These are phyloP conservation scores for Desoria tigrina DNA, from an alignment of 2,888 invertebrate genomes.

Conservation along the genomic window DNA sequence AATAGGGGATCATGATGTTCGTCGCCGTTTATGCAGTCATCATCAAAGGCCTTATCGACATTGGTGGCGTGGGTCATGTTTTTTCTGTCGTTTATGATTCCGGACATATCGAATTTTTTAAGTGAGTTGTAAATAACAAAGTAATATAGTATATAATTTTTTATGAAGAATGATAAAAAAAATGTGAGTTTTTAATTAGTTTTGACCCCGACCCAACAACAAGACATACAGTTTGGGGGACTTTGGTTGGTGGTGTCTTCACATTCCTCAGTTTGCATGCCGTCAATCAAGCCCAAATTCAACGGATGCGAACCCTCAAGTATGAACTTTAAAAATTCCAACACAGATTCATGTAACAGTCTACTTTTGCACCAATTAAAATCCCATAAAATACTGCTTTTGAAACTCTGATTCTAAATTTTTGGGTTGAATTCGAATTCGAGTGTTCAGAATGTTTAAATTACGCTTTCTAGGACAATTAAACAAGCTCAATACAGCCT, in stretches of 20 bases:
- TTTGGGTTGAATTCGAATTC: no score
- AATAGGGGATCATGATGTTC: no score
- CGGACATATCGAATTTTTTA: constrained; percentile 65
- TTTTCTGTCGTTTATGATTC: constrained; percentile 70
- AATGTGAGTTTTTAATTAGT: constrained; percentile 58
- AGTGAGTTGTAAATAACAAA: constrained; percentile 54
- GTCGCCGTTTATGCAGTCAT: no score
- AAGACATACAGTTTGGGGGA: constrained; percentile 79
- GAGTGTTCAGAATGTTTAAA: no score
- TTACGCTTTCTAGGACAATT: constrained; percentile 61
- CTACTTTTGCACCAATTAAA: no score
- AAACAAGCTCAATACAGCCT: constrained; percentile 70
- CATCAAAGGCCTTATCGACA: constrained; percentile 69
- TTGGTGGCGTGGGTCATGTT: constrained; percentile 70
- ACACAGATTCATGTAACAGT: no score
- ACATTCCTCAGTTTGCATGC: constrained; percentile 80
- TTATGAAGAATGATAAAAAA: not conserved
- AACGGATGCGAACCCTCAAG: constrained; percentile 59
- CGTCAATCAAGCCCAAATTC: constrained; percentile 79
- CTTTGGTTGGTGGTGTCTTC: constrained; percentile 74
- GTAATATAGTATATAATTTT: not conserved
- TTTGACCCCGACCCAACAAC: constrained; percentile 76
- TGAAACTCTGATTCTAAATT: no score
- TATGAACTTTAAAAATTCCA: no score
- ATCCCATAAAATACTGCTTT: no score